These are phyloP conservation scores for Tetragonisca angustula DNA, from an alignment of 2,888 invertebrate species.

Conservation along the genomic window DNA sequence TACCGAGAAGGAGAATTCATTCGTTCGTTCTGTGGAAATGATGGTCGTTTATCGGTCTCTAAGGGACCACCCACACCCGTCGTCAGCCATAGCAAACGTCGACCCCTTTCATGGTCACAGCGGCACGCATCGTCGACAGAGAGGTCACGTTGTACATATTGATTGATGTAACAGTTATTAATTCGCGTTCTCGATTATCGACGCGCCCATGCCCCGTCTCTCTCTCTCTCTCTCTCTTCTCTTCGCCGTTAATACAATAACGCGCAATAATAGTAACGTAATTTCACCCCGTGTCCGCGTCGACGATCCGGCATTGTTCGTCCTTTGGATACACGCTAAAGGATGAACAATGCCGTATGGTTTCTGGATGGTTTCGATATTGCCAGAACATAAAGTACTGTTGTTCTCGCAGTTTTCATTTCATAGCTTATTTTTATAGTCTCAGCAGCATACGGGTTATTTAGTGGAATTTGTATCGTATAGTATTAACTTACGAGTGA, in stretches of 20 bases:
- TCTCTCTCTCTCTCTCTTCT: conserved; percentile 30
- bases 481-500: too few species aligned
- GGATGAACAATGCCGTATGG: too few species aligned
- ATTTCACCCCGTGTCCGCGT: conserved; percentile 58
- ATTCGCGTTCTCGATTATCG: conserved; percentile 82
- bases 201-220: not conserved
- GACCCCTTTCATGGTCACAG: conserved; percentile 31
- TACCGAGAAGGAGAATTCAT: not conserved
- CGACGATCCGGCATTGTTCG: conserved; percentile 65
- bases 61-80: not conserved
- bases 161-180: conserved; percentile 83
- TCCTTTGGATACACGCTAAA: conserved; percentile 17
- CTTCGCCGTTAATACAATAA: conserved; percentile 76
- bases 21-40: not conserved
- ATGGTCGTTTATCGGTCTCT: conserved; percentile 22
- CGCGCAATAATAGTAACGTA: conserved; percentile 78
- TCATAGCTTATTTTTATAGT: too few species aligned
- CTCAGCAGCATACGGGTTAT: too few species aligned
- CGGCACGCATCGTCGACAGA: conserved; percentile 33
- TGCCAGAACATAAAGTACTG: too few species aligned
- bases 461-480: too few species aligned
- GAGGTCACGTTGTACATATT: conserved; percentile 72
- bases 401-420: too few species aligned
- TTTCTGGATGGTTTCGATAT: too few species aligned
- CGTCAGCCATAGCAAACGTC: conserved; percentile 1